Evolutionary conservation across 2,113 vertebrate species (phyloP), one percentile per base, ranked within the genome.

Genomic region (Hippocampus comes): DNA sequence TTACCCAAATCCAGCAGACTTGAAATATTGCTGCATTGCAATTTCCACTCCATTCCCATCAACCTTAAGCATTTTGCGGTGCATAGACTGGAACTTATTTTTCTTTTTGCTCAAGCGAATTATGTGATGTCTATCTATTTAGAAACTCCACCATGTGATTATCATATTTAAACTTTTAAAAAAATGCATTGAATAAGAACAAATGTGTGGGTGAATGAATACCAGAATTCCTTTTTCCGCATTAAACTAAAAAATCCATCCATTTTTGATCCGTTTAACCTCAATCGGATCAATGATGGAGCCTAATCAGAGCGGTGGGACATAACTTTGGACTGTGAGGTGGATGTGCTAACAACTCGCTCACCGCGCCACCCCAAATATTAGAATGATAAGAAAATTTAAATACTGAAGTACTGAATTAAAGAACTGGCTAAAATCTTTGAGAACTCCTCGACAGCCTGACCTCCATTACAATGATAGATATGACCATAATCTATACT

Each of bases 21-120:
- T 67, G 71, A 72, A 83, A 83, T 78, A 83, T 71, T 81, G 78
- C 84, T 79, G 80, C 57, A 17, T 78, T 84, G 83, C 80, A 77
- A 75, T 85, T 86, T 86, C 80, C 69, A 59, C 59, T 78, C 67
- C 67, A 69, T 68, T 75, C 77, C 76, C 59, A n/a, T 76, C 74
- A 48, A 30, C 63, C 60, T 73, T 60, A 56, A 74, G 59, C 78
- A 76, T 64, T 84, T 72, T 81, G 68, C 81, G 77, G 78, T 70
- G 68, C 70, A 73, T 23, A 67, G 69, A 71, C 67, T 80, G 82
- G 68, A 80, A 74, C 53, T 63, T 63, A 68, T 30, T 63, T 64
- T 71, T 67, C 10, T 59, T 60, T 17, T 30, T n/a, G 70, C 63
- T 63, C n/a, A 43, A 41, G 56, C 56, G 51, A 64, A 70, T 21